Base-by-base conservation (phyloP, 92 coral and sea anemone species). In the Palythoa heliodiscus region DNA sequence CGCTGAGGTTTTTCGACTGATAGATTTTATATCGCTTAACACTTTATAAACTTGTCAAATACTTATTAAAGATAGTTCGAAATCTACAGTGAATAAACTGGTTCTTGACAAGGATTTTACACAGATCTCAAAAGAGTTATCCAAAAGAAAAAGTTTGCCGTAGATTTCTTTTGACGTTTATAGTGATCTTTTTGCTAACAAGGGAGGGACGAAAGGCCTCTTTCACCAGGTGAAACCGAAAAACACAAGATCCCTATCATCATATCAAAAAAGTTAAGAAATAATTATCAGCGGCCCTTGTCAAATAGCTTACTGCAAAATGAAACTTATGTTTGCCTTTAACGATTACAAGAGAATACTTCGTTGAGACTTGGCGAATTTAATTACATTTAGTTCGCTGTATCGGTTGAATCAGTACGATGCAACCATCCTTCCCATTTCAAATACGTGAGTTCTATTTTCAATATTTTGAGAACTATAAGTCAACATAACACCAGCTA, bases 181-280 rank as follows among this genome's bases (percentile, higher is more conserved):
- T 23, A 64, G 23, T 80, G 60, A 17, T 80, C 74, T 80, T 68
- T 63, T 47, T 68, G 29, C 50, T 63, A 39, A 24, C 25, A 43
- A 19, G 84, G 84, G 84, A 61, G 73, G 84, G 74, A 68, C 63
- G 73, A 67, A 66, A 78, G 83, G 70, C 71, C 4, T 25, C 17
- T 48, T 78, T 60, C 71, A 13, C 69, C 57, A 67, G 25, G 25
- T 80, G 70, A 47, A 80, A 23, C 47, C 43, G 43, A 64, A 80
- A 38, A 80, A 80, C 84, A 80, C 17, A 25, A 80, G 75, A 80
- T 64, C 20, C 25, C 14, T 80, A 80, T 80, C 84, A 66, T 5
- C 25, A 14, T 37, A 53, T 10, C 48, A 22, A 17, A 75, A 71
- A 52, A 11, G 19, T 15, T 8, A 75, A 53, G 17, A 50, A 52